These are phyloP conservation scores for Monodelphis domestica DNA, from an alignment of 2,797 vertebrate species.

Conservation along the genomic window DNA sequence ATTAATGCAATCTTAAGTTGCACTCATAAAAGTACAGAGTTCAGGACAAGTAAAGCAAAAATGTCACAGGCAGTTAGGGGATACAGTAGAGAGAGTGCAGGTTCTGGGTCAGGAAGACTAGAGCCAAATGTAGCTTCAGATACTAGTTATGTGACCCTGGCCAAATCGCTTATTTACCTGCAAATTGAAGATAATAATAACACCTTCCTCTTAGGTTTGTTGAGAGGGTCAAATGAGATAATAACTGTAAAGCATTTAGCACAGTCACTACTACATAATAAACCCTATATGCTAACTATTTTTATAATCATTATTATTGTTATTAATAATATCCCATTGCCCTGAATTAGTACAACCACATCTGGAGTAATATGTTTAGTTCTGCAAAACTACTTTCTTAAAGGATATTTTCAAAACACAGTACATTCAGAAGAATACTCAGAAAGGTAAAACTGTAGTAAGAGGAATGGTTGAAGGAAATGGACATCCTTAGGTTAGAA, in stretches of 20 bases:
- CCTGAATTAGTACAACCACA: background rate
- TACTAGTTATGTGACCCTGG: background rate
- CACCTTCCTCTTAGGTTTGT: background rate
- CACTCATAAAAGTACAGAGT: background rate
- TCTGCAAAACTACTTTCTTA: background rate
- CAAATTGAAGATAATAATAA: background rate
- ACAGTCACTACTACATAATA: background rate
- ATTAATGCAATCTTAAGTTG: background rate
- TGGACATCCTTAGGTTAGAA: background rate
- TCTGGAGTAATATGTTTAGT: background rate
- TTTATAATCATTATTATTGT: background rate
- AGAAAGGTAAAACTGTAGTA: background rate
- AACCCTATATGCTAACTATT: background rate
- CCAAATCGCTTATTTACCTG: background rate
- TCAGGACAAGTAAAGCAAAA: background rate
- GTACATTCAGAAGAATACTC: background rate
- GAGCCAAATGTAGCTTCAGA: background rate
- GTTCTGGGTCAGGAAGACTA: background rate
- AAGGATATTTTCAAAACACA: background rate
- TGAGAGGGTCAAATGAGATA: background rate
- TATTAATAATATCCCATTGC: background rate
- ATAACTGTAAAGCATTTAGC: background rate
- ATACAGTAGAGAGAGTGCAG: background rate
- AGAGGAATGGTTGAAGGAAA: background rate
- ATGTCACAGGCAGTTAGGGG: background rate